Evolutionary conservation across 2,888 invertebrate species (phyloP), one percentile per base, ranked within the genome.

Genomic region (Odontocerum albicorne): DNA sequence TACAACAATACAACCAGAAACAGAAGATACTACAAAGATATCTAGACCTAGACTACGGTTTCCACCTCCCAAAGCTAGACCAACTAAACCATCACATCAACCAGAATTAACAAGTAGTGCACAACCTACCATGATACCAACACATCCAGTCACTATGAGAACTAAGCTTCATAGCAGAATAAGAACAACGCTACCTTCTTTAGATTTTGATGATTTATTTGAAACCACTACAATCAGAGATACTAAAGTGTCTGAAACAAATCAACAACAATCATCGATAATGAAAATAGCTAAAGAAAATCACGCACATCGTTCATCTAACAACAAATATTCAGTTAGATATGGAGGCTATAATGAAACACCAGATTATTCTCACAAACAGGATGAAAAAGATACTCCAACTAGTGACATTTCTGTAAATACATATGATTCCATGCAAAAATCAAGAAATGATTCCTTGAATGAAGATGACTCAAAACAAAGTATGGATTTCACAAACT

Each of bases 371-470:
- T 72, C 69, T 33, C 77, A 78, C 58, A 78, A 77, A 50, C 77
- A 79, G 56, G 78, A 79, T 55, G 78, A 79, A 62, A 79, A 77
- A 63, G 78, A 79, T 46, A 79, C 77, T 2, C 78, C 78, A 1
- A 77, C 77, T 3, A 78, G 78, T 61, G 78, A 79, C 45, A 70
- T 77, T n/a, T 67, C 72, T 4, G 71, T 77, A 3, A 73, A 67
- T 62, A 62, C 74, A 57, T 68, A 67, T 1, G 50, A 51, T 47
- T 55, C 59, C 2, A 36, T 55, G 2, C 56, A 57, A 33, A 61
- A 54, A 38, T 33, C 55, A 4, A 31, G 22, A 32, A 56, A 60
- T 4, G 74, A 75, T 49, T 67, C 67, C 1, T 65, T 31, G 13
- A 33, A 16, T 16, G 17, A 20, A 2, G 69, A 70, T 40, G 66